phyloP scores from a whole-genome alignment of 2,113 vertebrate species.

The Poicephalus meyeri region DNA sequence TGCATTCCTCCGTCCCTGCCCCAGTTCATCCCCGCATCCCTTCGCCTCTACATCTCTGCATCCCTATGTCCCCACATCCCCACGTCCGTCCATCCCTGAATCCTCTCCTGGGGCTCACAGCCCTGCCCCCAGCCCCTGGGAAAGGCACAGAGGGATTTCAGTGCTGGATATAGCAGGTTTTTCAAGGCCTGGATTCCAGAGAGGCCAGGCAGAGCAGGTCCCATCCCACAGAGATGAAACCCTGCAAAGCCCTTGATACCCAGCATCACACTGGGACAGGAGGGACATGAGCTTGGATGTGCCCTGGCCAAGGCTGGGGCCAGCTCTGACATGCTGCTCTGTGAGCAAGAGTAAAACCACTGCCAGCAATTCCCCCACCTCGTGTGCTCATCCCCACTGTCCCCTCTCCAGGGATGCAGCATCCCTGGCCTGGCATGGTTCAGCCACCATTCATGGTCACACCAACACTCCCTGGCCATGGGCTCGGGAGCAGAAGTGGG shows the following conservation, averaged over 20 bases:
- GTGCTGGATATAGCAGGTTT: not conserved
- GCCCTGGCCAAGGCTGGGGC: not conserved
- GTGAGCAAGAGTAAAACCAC: not conserved
- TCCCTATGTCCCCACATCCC: not conserved
- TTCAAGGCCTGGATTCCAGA: not conserved
- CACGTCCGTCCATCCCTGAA: not conserved
- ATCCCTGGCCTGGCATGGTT: fast-evolving
- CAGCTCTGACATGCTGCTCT: not conserved
- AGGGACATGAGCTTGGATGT: not conserved
- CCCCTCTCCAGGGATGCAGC: not conserved
- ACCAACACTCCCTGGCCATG: fast-evolving
- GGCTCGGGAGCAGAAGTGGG: fast-evolving
- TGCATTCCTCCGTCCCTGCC: too few relatives aligned
- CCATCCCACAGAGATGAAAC: not conserved
- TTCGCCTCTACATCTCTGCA: fast-evolving
- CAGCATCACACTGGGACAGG: fast-evolving
- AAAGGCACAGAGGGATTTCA: not conserved
- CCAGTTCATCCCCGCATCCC: too few relatives aligned
- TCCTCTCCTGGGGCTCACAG: not conserved
- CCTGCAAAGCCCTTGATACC: not conserved
- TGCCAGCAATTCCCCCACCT: too few relatives aligned
- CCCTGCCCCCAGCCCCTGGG: not conserved
- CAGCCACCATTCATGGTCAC: not conserved
- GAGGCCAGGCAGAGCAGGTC: not conserved
- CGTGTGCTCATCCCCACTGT: fast-evolving